These are phyloP conservation scores for Semicossyphus pulcher DNA, from an alignment of 2,113 vertebrate species.

Conservation along the genomic window DNA sequence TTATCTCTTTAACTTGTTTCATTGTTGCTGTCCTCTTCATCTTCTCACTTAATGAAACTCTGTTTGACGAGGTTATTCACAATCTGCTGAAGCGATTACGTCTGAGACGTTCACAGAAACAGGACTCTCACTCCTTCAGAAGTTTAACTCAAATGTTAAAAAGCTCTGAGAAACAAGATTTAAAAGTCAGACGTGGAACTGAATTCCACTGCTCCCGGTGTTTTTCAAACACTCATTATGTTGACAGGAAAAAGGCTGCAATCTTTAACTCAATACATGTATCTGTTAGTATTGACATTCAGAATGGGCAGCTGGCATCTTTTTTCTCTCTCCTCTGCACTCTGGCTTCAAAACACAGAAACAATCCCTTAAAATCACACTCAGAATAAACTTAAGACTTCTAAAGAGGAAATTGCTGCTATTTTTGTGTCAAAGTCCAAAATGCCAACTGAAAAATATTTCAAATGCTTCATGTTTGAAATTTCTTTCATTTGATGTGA, in stretches of 20 bases:
- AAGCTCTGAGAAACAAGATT: too few relatives aligned
- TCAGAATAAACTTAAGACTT: conserved; percentile 33
- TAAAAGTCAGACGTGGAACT: neutral
- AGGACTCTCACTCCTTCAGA: conserved; percentile 40
- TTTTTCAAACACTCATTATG: conserved; percentile 33
- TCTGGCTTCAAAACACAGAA: conserved; percentile 3
- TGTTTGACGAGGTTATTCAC: too few relatives aligned
- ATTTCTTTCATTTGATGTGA: conserved; percentile 40
- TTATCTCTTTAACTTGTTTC: too few relatives aligned
- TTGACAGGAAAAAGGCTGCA: conserved; percentile 40
- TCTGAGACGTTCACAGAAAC: conserved; percentile 7
- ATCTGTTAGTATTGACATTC: conserved; percentile 38
- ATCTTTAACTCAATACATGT: conserved; percentile 50
- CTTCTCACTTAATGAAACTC: too few relatives aligned
- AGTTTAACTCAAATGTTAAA: too few relatives aligned
- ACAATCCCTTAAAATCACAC: conserved; percentile 15
- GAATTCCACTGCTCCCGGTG: conserved; percentile 20
- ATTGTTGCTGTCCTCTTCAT: too few relatives aligned
- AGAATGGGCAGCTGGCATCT: conserved; percentile 15
- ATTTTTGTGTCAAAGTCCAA: conserved; percentile 56
- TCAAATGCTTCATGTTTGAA: conserved; percentile 12
- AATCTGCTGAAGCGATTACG: conserved; percentile 35
- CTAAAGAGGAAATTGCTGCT: conserved; percentile 29
- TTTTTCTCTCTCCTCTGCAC: conserved; percentile 11
- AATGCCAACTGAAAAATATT: conserved; percentile 33